phyloP scores from a whole-genome alignment of 2,888 invertebrate genomes.

The Drosophila diplacantha region DNA sequence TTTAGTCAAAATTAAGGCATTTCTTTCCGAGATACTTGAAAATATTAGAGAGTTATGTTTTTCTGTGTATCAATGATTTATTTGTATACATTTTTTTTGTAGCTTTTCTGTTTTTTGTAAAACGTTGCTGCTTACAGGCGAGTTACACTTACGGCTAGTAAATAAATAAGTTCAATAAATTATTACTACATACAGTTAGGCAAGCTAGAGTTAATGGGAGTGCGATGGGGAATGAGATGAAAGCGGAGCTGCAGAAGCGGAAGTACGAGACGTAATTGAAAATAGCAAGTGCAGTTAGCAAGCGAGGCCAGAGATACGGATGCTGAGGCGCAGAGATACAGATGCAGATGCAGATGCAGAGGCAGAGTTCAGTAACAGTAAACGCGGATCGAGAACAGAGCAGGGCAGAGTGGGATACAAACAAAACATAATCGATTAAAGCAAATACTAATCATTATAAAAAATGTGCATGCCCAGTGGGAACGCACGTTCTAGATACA shows the following conservation, averaged over 20 bases:
- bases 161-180: constrained; percentile 65
- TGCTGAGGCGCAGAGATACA: constrained; percentile 4
- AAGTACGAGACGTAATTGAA: constrained; percentile 62
- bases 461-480: constrained; percentile 41
- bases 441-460: constrained; percentile 62
- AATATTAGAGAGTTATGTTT: neutral
- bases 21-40: neutral
- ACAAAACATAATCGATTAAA: constrained; percentile 63
- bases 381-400: constrained; percentile 27
- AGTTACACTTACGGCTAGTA: constrained; percentile 57
- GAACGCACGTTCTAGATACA: constrained; percentile 64
- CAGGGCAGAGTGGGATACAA: constrained; percentile 21
- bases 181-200: constrained; percentile 68
- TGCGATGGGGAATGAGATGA: constrained; percentile 36
- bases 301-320: constrained; percentile 19
- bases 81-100: constrained; percentile 44
- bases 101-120: constrained; percentile 63
- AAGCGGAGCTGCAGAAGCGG: constrained; percentile 46
- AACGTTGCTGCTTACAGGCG: constrained; percentile 67
- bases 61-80: constrained; percentile 21
- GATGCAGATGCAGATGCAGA: constrained; percentile 7
- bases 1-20: neutral
- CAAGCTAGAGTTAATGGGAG: constrained; percentile 47
- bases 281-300: constrained; percentile 52
- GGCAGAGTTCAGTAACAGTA: constrained; percentile 37